These are phyloP conservation scores for Dufourea novaeangliae DNA, from an alignment of 1,140 invertebrate genomes.

Conservation along the genomic window DNA sequence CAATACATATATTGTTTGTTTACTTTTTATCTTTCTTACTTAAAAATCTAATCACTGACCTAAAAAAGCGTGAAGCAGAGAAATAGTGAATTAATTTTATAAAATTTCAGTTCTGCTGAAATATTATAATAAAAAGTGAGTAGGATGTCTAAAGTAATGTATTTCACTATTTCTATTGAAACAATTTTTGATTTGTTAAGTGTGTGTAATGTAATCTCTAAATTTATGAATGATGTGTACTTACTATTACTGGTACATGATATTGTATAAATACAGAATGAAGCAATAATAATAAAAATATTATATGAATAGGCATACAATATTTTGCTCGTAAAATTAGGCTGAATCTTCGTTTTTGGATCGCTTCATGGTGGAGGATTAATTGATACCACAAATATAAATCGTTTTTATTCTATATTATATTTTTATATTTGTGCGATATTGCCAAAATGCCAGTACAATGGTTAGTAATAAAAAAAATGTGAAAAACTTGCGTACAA, in stretches of 20 bases:
- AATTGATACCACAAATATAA: constrained; percentile 28
- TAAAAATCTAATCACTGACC: not conserved
- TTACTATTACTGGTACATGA: constrained; percentile 3
- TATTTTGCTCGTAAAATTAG: not conserved
- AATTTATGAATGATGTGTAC: constrained; percentile 21
- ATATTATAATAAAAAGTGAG: no score
- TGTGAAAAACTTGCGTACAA: constrained; percentile 68
- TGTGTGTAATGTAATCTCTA: constrained; percentile 3
- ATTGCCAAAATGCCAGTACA: constrained; percentile 74
- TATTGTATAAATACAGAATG: no score
- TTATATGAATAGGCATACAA: not conserved
- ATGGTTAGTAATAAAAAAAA: constrained; percentile 69
- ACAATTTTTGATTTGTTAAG: no score
- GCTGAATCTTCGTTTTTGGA: not conserved
- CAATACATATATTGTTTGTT: not conserved
- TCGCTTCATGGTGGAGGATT: not conserved
- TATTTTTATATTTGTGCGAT: constrained; percentile 78
- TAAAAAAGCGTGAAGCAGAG: no score
- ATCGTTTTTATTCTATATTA: constrained; percentile 63
- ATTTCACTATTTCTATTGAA: not conserved
- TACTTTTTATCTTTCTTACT: not conserved
- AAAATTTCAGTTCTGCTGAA: not conserved
- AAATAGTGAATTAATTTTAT: not conserved
- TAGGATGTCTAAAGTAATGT: not conserved
- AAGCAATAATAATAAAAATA: not conserved